These are phyloP conservation scores for Sinohyriopsis cumingii DNA, from an alignment of 2,888 invertebrate species.

Conservation along the genomic window DNA sequence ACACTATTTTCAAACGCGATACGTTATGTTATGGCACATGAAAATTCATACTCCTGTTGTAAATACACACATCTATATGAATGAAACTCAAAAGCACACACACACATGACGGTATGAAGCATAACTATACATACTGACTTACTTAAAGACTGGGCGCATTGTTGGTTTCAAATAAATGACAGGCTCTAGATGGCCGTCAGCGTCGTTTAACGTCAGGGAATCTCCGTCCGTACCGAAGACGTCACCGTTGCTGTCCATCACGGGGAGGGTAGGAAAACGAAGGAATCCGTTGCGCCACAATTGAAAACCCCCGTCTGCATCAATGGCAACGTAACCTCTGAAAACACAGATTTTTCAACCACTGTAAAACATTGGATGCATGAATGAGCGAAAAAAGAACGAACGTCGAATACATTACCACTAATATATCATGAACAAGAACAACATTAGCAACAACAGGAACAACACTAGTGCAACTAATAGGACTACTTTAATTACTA, in stretches of 20 bases:
- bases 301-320: constrained; percentile 30
- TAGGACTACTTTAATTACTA: too few relatives aligned
- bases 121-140: constrained; percentile 2
- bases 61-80: too few relatives aligned
- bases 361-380: not conserved
- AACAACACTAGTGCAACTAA: too few relatives aligned
- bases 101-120: not conserved
- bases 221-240: constrained; percentile 50
- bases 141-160: constrained; percentile 27
- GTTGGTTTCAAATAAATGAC: constrained; percentile 29
- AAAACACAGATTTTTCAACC: not conserved
- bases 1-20: too few relatives aligned
- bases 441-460: too few relatives aligned
- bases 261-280: constrained; percentile 45
- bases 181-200: constrained; percentile 31
- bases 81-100: not conserved
- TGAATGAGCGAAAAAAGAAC: too few relatives aligned
- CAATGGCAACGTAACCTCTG: constrained; percentile 51
- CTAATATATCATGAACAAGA: too few relatives aligned
- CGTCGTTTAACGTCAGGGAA: constrained; percentile 42
- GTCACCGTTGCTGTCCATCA: constrained; percentile 48
- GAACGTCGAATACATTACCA: too few relatives aligned
- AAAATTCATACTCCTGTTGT: too few relatives aligned
- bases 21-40: too few relatives aligned
- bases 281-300: constrained; percentile 44